phyloP scores from a whole-genome alignment of 2,797 vertebrate genomes.

The Kryptolebias ocellatus region DNA sequence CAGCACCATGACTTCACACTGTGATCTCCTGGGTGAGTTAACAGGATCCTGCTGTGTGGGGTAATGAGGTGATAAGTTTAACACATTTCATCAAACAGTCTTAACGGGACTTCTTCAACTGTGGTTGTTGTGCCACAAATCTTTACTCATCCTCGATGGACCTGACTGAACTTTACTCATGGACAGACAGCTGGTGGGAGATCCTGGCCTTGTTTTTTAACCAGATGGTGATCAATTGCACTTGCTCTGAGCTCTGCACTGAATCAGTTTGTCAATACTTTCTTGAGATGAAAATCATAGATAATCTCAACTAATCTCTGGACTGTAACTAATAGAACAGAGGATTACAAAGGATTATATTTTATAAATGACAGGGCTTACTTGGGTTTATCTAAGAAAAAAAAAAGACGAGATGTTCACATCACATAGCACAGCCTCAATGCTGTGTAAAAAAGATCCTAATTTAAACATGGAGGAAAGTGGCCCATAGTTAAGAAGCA shows the following conservation, averaged over 20 bases:
- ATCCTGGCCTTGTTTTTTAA: neutral
- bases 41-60: slow-evolving; percentile 38
- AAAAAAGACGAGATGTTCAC: too few species aligned
- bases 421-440: too few species aligned
- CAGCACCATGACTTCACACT: slow-evolving; percentile 23
- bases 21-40: slow-evolving; percentile 7
- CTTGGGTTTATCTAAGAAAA: too few species aligned
- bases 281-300: slow-evolving; percentile 4
- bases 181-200: too few species aligned
- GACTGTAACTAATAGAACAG: neutral
- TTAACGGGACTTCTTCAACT: slow-evolving; percentile 41
- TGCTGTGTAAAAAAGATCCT: too few species aligned
- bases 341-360: slow-evolving; percentile 3
- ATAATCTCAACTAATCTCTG: slow-evolving; percentile 13
- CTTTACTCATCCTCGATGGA: neutral
- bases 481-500: too few species aligned
- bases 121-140: slow-evolving; percentile 16
- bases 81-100: slow-evolving; percentile 41
- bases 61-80: slow-evolving; percentile 44
- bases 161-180: too few species aligned
- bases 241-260: neutral
- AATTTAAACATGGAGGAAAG: too few species aligned
- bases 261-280: neutral
- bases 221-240: slow-evolving; percentile 33
- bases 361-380: too few species aligned